Evolutionary conservation across 2,113 vertebrate species (phyloP), one percentile per base, ranked within the genome.

Genomic region (Peromyscus leucopus): DNA sequence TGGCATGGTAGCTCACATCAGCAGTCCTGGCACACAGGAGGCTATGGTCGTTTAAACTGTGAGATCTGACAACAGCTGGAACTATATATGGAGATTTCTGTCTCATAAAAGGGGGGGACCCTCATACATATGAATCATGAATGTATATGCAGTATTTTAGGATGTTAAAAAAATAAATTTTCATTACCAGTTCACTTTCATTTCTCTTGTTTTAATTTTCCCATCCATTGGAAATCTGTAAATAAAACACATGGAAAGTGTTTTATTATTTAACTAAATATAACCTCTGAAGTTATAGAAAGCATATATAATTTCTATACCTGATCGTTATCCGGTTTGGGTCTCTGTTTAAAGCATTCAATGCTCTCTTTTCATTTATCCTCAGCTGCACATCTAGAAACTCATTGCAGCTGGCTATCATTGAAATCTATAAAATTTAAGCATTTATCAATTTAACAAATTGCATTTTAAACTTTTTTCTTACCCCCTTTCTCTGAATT

Each of bases 111-210:
- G 15, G 15, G 17, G 71, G 36, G 17, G 28, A 48, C 0, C 28
- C 96, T 90, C 39, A 87, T 90, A 83, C 93, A 61, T 86, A 95
- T 3, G 71, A 94, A 98, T 92, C 13, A 97, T 59, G 17, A 59
- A 97, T 57, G 88, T 51, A 33, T 67, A 69, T 31, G 96, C 36
- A 87, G 3, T 83, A 93, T 85, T 96, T 97, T 93, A 95, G 95
- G n/a, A 78, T 46, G 95, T 69, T 42, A 71, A 87, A 97, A 97
- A 0, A 51, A 94, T 67, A 28, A 61, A 57, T 67, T 90, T 89
- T 98, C 96, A 98, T 98, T 99, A 99, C 99, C 99, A 99, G 98
- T 99, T 99, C 83, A 99, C 98, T 99, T 99, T 99, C 99, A 99
- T 99, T 98, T 99, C 99, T 98, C 98, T 99, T 97, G 98, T 99